These are phyloP conservation scores for Chlorops oryzae DNA, from an alignment of 1,140 invertebrate genomes.

Conservation along the genomic window DNA sequence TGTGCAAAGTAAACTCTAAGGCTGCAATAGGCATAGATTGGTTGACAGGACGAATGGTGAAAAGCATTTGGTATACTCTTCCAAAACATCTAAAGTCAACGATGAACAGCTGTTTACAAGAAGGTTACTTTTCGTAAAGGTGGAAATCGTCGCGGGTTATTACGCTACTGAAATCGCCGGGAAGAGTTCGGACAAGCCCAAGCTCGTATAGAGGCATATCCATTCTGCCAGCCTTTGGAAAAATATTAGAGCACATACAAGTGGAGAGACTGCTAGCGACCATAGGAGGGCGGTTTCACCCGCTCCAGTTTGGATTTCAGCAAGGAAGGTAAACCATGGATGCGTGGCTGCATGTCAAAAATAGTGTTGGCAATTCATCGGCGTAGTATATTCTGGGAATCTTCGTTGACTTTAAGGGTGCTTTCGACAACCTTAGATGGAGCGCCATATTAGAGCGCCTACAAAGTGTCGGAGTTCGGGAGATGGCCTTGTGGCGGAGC, in stretches of 20 bases:
- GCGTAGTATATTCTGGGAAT: too few species aligned
- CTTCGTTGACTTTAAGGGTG: too few species aligned
- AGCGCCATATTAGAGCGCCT: too few species aligned
- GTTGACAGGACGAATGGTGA: constrained; percentile 2
- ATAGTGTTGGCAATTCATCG: too few species aligned
- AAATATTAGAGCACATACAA: constrained; percentile 27
- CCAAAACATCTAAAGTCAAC: neutral
- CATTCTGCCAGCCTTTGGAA: constrained; percentile 25
- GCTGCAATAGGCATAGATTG: constrained; percentile 11
- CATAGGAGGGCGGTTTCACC: too few species aligned
- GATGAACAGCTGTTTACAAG: neutral
- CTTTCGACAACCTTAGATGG: too few species aligned
- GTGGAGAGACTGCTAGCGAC: constrained; percentile 12
- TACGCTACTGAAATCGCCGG: constrained; percentile 22
- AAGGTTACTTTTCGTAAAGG: neutral
- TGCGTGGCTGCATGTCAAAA: too few species aligned
- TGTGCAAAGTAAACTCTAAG: too few species aligned
- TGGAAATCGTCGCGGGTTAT: constrained; percentile 26
- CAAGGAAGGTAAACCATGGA: too few species aligned
- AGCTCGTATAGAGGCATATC: constrained; percentile 33
- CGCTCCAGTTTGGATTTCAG: too few species aligned
- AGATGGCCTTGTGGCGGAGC: too few species aligned
- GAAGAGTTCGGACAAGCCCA: neutral
- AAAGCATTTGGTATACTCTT: constrained; percentile 3
- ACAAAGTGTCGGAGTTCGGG: too few species aligned